Evolutionary conservation across 1,140 invertebrate species (phyloP), one percentile per base, ranked within the genome.

Genomic region (Telenomus remus): DNA sequence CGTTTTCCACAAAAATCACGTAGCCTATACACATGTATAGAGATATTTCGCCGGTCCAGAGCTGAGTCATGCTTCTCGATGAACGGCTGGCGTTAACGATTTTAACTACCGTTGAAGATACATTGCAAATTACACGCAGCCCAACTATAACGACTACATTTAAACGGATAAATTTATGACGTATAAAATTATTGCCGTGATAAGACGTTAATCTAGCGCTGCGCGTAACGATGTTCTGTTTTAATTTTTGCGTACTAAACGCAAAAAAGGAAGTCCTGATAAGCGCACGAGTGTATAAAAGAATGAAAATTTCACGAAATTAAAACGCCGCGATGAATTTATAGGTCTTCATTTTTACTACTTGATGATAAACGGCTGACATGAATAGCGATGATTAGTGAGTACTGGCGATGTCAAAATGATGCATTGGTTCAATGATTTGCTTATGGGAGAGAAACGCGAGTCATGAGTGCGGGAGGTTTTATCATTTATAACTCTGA

Each of bases 1-100:
- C 61, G 57, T 49, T 80, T 79, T 80, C 63, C 55, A 69, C 60
- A 74, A 79, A 82, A 80, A 81, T 80, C 79, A 81, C 79, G 78
- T 80, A 79, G 66, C 74, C 65, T 60, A 15, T 73, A 78, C 76
- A 74, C 70, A 70, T 78, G 76, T 74, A 73, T 60, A 73, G 64
- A 76, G 65, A 80, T 65, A 75, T 80, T 80, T 76, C 51, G 61
- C 68, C 55, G 70, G 65, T 69, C 61, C 72, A 19, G 54, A 71
- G 77, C 71, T 79, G 79, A 81, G 68, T 81, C 79, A 79, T 78
- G 71, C 61, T 68, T 46, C 35, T 49, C 47, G 49, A 68, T 63
- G 69, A 68, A 66, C 55, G 72, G 56, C 65, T 63, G 47, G 64
- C 65, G 78, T 75, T 71, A 79, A 81, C 77, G 55, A 79, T 79